A percentile compares a stretch with the other conserved stretches of the same genome.
Evolutionary conservation across 2,797 vertebrate genomes (phyloP).

Genomic region (Lateolabrax maculatus): DNA sequence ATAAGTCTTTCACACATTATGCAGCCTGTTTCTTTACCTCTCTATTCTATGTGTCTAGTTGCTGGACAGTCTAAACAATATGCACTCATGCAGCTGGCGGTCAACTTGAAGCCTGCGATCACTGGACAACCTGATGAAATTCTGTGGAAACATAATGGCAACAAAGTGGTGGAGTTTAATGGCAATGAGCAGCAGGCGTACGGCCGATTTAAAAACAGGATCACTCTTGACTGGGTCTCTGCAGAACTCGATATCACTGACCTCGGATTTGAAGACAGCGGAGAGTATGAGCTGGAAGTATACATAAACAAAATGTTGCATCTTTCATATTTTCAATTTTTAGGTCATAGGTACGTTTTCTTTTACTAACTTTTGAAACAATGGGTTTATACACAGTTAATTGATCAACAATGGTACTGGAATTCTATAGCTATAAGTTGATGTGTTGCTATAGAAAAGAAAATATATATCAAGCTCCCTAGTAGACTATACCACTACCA

Average conservation of each 20-base stretch:
- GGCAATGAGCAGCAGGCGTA: accelerated
- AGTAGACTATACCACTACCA: background rate
- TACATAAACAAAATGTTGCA: accelerated
- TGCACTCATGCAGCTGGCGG: background rate
- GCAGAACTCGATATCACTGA: constrained; percentile 62
- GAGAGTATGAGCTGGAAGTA: constrained; percentile 61
- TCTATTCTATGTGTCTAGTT: constrained; percentile 46
- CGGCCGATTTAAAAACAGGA: background rate
- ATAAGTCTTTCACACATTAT: background rate
- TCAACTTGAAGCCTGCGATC: background rate
- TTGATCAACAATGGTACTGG: accelerated
- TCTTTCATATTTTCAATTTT: accelerated
- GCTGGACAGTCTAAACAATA: constrained; percentile 29
- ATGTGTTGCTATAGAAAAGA: background rate
- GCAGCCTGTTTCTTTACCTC: background rate
- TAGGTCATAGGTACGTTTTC: constrained; percentile 76
- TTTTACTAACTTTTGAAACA: background rate
- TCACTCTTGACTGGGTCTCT: constrained; percentile 34
- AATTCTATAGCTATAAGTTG: background rate
- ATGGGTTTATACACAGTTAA: background rate
- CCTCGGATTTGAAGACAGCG: constrained; percentile 64
- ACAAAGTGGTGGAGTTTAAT: constrained; percentile 68
- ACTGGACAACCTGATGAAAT: constrained; percentile 11
- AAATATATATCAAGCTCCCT: too few species aligned
- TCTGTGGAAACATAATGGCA: constrained; percentile 72